phyloP scores from a whole-genome alignment of 2,797 vertebrate genomes.

The Cetoscarus ocellatus region DNA sequence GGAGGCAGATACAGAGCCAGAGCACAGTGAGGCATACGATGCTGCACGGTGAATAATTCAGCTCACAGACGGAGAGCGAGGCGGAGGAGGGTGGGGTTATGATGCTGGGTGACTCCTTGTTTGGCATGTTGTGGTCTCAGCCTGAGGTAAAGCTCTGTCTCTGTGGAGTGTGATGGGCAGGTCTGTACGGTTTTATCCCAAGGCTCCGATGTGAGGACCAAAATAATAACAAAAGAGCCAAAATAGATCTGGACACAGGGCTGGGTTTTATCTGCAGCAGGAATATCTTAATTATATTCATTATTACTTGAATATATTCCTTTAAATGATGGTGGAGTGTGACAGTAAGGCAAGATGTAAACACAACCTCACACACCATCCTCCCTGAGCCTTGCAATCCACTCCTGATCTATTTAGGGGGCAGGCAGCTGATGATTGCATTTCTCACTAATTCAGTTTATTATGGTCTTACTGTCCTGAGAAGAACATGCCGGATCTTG shows the following conservation, averaged over 20 bases:
- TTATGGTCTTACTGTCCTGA: too few relatives aligned
- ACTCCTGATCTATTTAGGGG: background rate
- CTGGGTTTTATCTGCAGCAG: too few relatives aligned
- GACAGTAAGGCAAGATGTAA: too few relatives aligned
- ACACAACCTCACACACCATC: background rate
- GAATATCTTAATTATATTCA: too few relatives aligned
- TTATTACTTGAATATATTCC: too few relatives aligned
- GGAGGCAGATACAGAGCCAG: conserved; percentile 32
- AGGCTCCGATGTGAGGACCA: too few relatives aligned
- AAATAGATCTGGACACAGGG: too few relatives aligned
- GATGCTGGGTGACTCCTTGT: conserved; percentile 43
- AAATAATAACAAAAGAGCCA: too few relatives aligned
- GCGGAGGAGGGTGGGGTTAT: conserved; percentile 39
- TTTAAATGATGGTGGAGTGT: too few relatives aligned
- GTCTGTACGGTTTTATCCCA: conserved; percentile 8
- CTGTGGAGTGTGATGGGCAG: background rate
- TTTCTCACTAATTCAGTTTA: background rate
- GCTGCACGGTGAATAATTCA: conserved; percentile 80
- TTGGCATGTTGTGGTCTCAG: conserved; percentile 21
- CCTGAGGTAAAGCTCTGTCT: conserved; percentile 17
- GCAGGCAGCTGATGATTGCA: background rate
- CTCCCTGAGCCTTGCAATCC: background rate
- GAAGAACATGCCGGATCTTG: background rate
- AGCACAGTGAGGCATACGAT: conserved; percentile 58
- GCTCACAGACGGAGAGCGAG: conserved; percentile 16